These are phyloP conservation scores for Halocaridina rubra DNA, from an alignment of 2,888 invertebrate species.

Conservation along the genomic window DNA sequence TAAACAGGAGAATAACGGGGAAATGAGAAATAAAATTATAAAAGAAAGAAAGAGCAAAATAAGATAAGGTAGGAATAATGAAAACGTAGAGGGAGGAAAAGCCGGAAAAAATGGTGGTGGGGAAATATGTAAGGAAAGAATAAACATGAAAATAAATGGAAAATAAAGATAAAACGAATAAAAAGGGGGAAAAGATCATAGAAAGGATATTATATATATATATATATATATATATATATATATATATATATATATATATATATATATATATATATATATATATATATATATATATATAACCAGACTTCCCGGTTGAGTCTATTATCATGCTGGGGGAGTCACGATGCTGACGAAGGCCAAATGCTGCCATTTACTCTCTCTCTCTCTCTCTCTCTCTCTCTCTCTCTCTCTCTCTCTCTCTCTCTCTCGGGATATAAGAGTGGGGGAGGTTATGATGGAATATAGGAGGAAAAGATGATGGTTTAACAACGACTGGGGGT, in stretches of 20 bases:
- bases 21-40: background rate
- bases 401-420: background rate
- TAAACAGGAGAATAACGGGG: background rate
- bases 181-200: background rate
- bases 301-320: background rate
- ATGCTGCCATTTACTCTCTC: background rate
- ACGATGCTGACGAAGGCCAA: background rate
- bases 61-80: background rate
- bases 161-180: background rate
- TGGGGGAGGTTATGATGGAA: too few relatives aligned
- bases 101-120: background rate
- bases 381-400: background rate
- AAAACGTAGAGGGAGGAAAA: background rate
- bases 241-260: background rate
- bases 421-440: too few relatives aligned
- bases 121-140: background rate
- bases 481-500: too few relatives aligned
- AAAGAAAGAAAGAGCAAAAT: background rate
- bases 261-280: background rate
- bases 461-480: too few relatives aligned
- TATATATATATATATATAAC: background rate
- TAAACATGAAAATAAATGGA: background rate
- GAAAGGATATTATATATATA: background rate
- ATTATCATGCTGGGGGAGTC: too few relatives aligned
- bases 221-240: background rate